Percentiles rank a stretch among this genome's conserved stretches.
phyloP scores from a whole-genome alignment of 1,140 invertebrate genomes.

The Anastrepha ludens region DNA sequence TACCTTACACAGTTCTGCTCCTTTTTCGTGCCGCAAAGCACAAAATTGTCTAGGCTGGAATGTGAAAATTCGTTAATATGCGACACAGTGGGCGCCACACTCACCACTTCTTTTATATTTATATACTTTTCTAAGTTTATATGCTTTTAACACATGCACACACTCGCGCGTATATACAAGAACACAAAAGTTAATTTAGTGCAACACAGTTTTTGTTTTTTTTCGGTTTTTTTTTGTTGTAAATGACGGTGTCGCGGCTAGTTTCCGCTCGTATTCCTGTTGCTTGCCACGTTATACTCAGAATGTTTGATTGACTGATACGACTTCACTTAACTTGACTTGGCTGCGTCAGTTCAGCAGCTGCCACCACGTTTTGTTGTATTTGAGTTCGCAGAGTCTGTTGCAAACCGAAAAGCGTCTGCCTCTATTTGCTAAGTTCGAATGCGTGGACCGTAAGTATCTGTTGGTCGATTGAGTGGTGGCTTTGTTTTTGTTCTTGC shows the following conservation, averaged over 20 bases:
- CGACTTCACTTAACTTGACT: not conserved
- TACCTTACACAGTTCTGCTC: not conserved
- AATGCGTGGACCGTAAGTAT: not conserved
- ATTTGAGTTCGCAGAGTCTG: not conserved
- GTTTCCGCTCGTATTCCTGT: not conserved
- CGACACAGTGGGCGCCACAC: not conserved
- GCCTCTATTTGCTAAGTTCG: not conserved
- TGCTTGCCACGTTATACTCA: not conserved
- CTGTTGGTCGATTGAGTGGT: too few species aligned
- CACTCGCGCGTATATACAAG: not conserved
- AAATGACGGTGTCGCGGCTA: not conserved
- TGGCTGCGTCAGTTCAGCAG: not conserved
- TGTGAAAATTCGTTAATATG: conserved; percentile 15
- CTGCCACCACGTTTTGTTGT: not conserved
- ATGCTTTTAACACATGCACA: not conserved
- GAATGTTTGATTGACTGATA: not conserved
- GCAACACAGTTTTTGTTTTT: conserved; percentile 14
- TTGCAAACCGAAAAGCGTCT: not conserved
- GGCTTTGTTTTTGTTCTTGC: not conserved
- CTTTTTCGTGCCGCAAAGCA: not conserved
- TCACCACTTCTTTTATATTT: not conserved
- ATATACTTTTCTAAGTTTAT: not conserved
- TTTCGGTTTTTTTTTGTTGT: not conserved
- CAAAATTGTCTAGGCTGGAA: not conserved
- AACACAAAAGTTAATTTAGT: conserved; percentile 35